Conservation (phyloP, 2,888 invertebrate species). For the Cephus spinipes region DNA sequence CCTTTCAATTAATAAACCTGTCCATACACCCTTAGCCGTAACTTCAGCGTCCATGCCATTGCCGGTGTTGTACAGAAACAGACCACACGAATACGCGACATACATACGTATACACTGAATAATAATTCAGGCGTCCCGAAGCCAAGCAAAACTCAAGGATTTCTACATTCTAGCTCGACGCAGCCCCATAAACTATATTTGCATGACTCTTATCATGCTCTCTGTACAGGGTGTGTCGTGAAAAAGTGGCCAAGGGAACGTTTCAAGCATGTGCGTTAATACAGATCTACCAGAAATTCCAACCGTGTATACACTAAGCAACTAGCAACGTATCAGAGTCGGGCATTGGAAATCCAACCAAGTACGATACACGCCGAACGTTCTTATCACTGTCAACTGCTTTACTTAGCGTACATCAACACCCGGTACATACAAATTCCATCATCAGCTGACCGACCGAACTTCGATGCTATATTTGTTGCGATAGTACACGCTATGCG, state of each 20-base stretch:
- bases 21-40: not conserved
- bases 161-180: slow-evolving; percentile 46
- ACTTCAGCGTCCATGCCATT: not conserved
- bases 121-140: not conserved
- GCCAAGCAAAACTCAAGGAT: slow-evolving; percentile 40
- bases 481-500: slow-evolving; percentile 32
- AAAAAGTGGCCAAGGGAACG: slow-evolving; percentile 68
- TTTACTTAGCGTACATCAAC: not conserved
- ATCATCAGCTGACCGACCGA: not conserved
- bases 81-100: not conserved
- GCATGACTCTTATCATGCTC: slow-evolving; percentile 34
- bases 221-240: slow-evolving; percentile 38
- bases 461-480: slow-evolving; percentile 21
- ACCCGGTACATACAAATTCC: not conserved
- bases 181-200: slow-evolving; percentile 39
- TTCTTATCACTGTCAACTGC: not conserved
- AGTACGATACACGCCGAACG: not conserved
- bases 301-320: too few relatives aligned
- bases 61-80: not conserved
- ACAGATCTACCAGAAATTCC: slow-evolving; percentile 29
- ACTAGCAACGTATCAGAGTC: not conserved
- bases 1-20: not conserved
- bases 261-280: slow-evolving; percentile 69
- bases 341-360: not conserved
- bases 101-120: not conserved